Base-by-base conservation (phyloP, 92 coral and sea anemone genomes). In the Nematostella vectensis region DNA sequence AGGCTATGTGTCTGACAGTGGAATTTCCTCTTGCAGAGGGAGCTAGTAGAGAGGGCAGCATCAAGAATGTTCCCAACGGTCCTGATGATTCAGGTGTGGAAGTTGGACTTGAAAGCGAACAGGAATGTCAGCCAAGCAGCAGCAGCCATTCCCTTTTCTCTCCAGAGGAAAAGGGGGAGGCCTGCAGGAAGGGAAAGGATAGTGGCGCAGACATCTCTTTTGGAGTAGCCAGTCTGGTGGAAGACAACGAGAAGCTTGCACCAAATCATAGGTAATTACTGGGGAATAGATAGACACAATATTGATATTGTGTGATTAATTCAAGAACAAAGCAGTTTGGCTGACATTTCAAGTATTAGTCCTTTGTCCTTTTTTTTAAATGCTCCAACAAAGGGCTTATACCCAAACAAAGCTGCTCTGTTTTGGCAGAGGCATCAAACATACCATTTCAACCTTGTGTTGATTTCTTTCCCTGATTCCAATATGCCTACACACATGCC, bases 31-130 rank as follows among this genome's bases (percentile, higher is more conserved):
- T 6, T 33, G 6, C 40, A 33, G 40, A 33, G 15, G 40, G 6
- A 6, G 40, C 40, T 6, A 44, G 65, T 1, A 17, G 11, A 11
- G 59, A 39, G 23, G 74, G 61, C n/a, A 69, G 40, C 30, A 31
- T 49, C 12, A 61, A 74, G 42, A 65, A 72, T 62, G 56, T 21
- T 11, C 78, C 59, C 2, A 62, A 72, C 0, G 77, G 78, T 11
- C 81, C 74, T 0, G 95, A 85, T 27, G 95, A 85, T 42, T 85
- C 95, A 26, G 95, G 95, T 25, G 95, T 85, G 11, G 95, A 85
- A 16, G 72, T 85, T 12, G 95, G 95, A 13, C 81, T 65, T 33
- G 95, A 85, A 65, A 85, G 95, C 60, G 95, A 85, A 44, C 88
- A 85, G 39, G 95, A 85, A 42, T 50, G 72, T 19, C 63, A 37